phyloP scores from a whole-genome alignment of 2,797 vertebrate genomes.

The Gymnopithys bicolor region DNA sequence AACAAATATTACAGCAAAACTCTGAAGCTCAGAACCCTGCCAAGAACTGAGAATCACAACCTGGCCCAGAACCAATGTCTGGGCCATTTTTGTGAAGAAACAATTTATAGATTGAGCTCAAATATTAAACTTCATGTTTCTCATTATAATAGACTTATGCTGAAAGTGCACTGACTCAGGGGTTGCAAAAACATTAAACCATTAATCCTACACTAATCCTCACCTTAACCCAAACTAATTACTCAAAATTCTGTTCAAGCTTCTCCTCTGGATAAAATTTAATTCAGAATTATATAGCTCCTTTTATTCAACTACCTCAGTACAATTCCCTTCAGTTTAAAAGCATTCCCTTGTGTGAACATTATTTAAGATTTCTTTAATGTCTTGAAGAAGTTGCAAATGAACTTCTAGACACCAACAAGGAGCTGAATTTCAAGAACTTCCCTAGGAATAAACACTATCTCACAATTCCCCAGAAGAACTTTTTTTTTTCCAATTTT shows the following conservation, averaged over 20 bases:
- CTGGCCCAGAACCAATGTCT: neutral
- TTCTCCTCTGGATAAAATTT: neutral
- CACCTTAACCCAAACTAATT: neutral
- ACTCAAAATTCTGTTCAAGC: neutral
- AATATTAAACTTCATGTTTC: neutral
- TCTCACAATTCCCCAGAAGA: neutral
- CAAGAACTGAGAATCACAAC: neutral
- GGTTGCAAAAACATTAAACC: neutral
- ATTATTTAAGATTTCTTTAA: neutral
- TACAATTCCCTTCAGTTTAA: neutral
- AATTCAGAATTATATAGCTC: neutral
- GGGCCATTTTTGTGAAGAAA: neutral
- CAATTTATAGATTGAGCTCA: neutral
- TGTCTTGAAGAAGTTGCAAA: neutral
- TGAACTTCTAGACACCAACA: neutral
- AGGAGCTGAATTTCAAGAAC: neutral
- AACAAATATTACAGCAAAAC: neutral
- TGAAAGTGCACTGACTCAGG: neutral
- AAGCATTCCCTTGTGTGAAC: neutral
- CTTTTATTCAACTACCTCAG: rapidly evolving
- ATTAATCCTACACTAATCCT: neutral
- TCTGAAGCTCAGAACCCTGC: neutral
- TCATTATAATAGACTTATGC: neutral
- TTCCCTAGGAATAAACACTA: neutral
- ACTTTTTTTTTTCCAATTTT: neutral